Conservation (phyloP, 2,888 invertebrate genomes). For the Myathropa florea region DNA sequence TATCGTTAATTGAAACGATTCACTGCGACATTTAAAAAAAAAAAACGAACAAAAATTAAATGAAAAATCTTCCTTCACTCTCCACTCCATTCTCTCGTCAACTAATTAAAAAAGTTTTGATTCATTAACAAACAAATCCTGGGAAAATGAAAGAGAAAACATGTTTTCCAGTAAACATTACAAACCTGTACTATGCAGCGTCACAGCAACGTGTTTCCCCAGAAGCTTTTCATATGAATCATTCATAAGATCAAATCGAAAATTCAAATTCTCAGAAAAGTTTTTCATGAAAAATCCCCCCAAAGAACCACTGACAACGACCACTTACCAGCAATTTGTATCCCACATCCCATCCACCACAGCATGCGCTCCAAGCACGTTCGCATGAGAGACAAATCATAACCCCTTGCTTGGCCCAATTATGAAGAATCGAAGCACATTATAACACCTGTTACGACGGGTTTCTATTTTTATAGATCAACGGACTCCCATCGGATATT, state of each 20-base stretch:
- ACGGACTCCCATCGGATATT: not conserved
- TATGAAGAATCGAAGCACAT: conserved; percentile 39
- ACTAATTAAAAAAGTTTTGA: too few relatives aligned
- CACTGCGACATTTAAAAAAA: not conserved
- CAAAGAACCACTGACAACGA: not conserved
- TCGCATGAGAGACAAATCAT: not conserved
- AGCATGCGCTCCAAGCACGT: not conserved
- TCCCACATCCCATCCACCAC: not conserved
- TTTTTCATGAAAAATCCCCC: not conserved
- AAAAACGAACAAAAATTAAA: too few relatives aligned
- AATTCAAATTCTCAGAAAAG: not conserved
- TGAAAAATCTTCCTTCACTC: too few relatives aligned
- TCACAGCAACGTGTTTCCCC: not conserved
- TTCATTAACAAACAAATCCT: too few relatives aligned
- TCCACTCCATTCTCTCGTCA: too few relatives aligned
- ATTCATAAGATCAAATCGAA: not conserved
- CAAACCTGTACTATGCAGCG: not conserved
- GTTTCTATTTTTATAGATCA: not conserved
- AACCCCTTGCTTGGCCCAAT: conserved; percentile 9
- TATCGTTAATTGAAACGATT: not conserved
- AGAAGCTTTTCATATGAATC: not conserved
- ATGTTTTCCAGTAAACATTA: not conserved
- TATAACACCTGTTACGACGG: conserved; percentile 18
- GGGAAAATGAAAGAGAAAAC: not conserved
- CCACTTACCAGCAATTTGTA: not conserved